These are phyloP conservation scores for Thaumatotibia leucotreta DNA, from an alignment of 1,140 invertebrate genomes.

Conservation along the genomic window DNA sequence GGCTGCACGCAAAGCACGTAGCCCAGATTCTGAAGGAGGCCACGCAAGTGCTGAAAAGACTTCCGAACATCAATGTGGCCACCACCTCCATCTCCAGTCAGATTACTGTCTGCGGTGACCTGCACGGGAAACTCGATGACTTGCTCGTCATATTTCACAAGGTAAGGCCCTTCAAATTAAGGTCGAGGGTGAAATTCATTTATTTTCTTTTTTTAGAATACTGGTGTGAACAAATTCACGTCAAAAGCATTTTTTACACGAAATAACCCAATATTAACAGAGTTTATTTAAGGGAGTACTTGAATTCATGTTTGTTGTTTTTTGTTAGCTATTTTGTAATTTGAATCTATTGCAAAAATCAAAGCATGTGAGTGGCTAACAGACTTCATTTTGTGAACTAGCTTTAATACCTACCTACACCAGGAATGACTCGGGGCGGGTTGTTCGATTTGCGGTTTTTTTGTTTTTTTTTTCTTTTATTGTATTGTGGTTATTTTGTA, in stretches of 20 bases:
- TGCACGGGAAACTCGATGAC: slow-evolving; percentile 95
- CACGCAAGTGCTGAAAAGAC: slow-evolving; percentile 82
- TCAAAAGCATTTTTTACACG: slow-evolving; percentile 5
- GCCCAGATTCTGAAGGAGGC: slow-evolving; percentile 88
- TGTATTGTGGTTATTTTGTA: too few relatives aligned
- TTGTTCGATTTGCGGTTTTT: too few relatives aligned
- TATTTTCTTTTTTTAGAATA: slow-evolving; percentile 9
- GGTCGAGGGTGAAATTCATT: neutral
- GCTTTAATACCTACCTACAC: too few relatives aligned
- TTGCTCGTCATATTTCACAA: slow-evolving; percentile 94
- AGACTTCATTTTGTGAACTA: too few relatives aligned
- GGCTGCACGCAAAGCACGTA: slow-evolving; percentile 90
- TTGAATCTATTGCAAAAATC: too few relatives aligned
- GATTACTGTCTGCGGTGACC: slow-evolving; percentile 93
- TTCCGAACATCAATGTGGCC: slow-evolving; percentile 89
- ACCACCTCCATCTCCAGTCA: slow-evolving; percentile 91
- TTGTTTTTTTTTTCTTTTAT: too few relatives aligned
- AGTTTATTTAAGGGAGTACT: neutral
- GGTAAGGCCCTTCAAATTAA: slow-evolving; percentile 73
- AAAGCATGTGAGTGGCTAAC: too few relatives aligned
- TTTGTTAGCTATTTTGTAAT: too few relatives aligned
- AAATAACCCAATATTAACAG: neutral
- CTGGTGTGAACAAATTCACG: neutral
- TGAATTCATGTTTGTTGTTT: neutral
- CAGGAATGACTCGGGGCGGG: too few relatives aligned